Base-by-base conservation (phyloP, 2,888 invertebrate species). In the Chymomyza fuscimana region DNA sequence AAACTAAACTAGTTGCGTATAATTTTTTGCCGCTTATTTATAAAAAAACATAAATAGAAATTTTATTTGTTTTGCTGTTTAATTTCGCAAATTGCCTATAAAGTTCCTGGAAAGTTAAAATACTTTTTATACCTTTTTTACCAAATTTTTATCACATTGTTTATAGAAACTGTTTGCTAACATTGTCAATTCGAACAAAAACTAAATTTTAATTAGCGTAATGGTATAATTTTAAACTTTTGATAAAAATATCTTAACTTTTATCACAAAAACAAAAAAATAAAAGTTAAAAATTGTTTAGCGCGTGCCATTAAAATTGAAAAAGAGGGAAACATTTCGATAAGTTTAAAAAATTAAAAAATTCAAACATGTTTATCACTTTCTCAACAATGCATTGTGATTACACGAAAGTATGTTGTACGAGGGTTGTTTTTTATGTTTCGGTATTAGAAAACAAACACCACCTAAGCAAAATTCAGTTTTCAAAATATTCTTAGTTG, bases 181-280 rank as follows among this genome's bases (percentile, higher is more conserved):
- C 40, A 12, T 46, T 46, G 40, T 46, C 12, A 12, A 46, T 46
- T 46, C 40, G 40, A 46, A 67, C 69, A 69, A 79, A 68, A 77
- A 74, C 70, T 79, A 81, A 72, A 73, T 67, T 60, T 67, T 72
- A 80, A 88, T 88, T 87, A 75, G 22, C 58, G 51, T 32, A 36
- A 32, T 60, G 59, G 65, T 67, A 69, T 25, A 25, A 32, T 36
- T 50, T 40, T 69, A 78, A 81, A 78, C 78, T 74, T 54, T 71
- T 10, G 75, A 78, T 46, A 46, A 46, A 46, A 29, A 36, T 76
- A 65, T 65, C 65, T 62, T 15, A 16, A 56, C 15, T 9, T 77
- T 69, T 70, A 81, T 75, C 76, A 56, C 56, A 70, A 72, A 78
- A 69, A 59, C 36, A 7, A 25, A 25, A 56, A 56, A 46, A 50